Conservation (phyloP, 1,140 invertebrate genomes). For the Drosophila fuyamai region DNA sequence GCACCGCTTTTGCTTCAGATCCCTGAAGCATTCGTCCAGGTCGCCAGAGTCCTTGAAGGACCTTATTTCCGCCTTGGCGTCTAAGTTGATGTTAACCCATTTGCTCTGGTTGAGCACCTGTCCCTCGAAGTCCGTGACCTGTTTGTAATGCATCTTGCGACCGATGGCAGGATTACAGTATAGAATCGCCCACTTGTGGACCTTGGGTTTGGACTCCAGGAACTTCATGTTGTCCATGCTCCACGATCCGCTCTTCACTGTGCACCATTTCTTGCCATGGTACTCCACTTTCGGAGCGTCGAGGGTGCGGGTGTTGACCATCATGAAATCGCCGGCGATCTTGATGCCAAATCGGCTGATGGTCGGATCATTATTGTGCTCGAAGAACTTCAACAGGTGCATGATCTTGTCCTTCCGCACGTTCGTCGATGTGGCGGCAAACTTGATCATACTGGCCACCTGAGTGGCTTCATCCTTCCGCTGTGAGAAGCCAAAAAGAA, state of each 20-base stretch:
- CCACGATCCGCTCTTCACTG: slow-evolving; percentile 58
- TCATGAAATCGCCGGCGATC: slow-evolving; percentile 86
- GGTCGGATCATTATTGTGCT: slow-evolving; percentile 85
- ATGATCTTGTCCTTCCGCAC: slow-evolving; percentile 88
- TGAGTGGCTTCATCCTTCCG: slow-evolving; percentile 86
- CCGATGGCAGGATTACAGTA: slow-evolving; percentile 1
- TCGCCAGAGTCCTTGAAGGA: slow-evolving; percentile 25
- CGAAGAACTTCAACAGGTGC: slow-evolving; percentile 85
- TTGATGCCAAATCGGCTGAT: slow-evolving; percentile 87
- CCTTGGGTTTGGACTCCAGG: slow-evolving; percentile 29
- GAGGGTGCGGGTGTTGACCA: slow-evolving; percentile 86
- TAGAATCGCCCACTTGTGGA: slow-evolving; percentile 71
- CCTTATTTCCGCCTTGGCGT: slow-evolving; percentile 28
- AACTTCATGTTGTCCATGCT: slow-evolving; percentile 49
- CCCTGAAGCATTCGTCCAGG: slow-evolving; percentile 44
- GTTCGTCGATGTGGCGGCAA: slow-evolving; percentile 87
- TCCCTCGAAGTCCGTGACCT: slow-evolving; percentile 19
- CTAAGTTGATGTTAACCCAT: slow-evolving; percentile 26
- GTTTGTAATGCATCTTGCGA: slow-evolving; percentile 12
- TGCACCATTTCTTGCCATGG: slow-evolving; percentile 31
- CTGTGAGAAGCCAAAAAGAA: slow-evolving; percentile 17
- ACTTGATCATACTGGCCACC: slow-evolving; percentile 88
- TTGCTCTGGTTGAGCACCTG: slow-evolving; percentile 4
- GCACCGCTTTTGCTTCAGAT: slow-evolving; percentile 46
- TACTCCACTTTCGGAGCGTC: slow-evolving; percentile 87